phyloP scores from a whole-genome alignment of 2,113 vertebrate genomes.

The Ochotona princeps region DNA sequence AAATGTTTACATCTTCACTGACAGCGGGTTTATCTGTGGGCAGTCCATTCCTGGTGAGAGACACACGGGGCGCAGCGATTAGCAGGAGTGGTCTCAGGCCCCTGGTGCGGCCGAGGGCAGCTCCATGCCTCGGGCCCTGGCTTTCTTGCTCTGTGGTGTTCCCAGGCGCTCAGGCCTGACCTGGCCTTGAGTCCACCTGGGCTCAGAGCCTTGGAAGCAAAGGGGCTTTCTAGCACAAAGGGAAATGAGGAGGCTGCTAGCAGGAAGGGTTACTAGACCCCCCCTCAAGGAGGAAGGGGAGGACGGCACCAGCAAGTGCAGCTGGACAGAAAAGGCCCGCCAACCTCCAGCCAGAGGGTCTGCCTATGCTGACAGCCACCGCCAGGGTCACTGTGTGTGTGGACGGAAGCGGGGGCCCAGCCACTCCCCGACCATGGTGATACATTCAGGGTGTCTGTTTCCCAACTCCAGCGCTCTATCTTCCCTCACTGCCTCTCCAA shows the following conservation, averaged over 20 bases:
- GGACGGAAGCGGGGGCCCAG: background rate
- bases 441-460: background rate
- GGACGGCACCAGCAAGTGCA: background rate
- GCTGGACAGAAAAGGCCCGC: background rate
- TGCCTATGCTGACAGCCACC: background rate
- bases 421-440: background rate
- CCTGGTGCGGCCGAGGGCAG: constrained; percentile 33
- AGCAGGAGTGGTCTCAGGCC: constrained; percentile 70
- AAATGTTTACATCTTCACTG: constrained; percentile 98
- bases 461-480: background rate
- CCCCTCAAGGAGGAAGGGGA: background rate
- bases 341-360: background rate
- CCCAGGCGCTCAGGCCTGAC: background rate
- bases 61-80: constrained; percentile 88
- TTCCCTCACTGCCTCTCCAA: background rate
- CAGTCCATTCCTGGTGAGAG: constrained; percentile 96
- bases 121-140: constrained; percentile 43
- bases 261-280: background rate
- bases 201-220: background rate
- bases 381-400: background rate
- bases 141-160: background rate
- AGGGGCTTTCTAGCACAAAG: no score
- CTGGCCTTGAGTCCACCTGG: background rate
- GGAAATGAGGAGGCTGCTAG: background rate
- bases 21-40: constrained; percentile 97